A percentile compares a stretch with the other conserved stretches of the same genome.
phyloP scores from a whole-genome alignment of 1,140 invertebrate species.

The Grapholita molesta region DNA sequence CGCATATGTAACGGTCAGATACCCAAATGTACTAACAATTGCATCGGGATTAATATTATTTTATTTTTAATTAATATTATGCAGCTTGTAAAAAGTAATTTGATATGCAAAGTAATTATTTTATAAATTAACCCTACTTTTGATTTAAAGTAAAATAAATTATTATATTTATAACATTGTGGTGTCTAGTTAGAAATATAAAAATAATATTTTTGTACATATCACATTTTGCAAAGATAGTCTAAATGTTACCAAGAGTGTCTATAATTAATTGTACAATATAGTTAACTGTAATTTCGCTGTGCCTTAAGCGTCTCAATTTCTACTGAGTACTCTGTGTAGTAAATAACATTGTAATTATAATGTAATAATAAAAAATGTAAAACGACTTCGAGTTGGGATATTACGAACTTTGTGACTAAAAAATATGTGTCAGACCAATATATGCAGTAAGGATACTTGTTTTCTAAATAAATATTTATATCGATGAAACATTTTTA shows the following conservation, averaged over 20 bases:
- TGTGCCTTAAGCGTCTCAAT: constrained; percentile 76
- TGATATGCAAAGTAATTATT: background rate
- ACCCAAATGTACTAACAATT: too few relatives aligned
- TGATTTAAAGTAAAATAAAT: constrained; percentile 35
- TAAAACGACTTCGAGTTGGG: constrained; percentile 26
- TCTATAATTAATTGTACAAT: constrained; percentile 56
- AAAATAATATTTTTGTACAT: constrained; percentile 75
- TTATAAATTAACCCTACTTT: constrained; percentile 12
- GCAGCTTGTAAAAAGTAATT: background rate
- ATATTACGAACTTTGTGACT: background rate
- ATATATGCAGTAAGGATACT: background rate
- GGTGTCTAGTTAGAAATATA: constrained; percentile 54
- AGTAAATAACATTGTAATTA: constrained; percentile 35
- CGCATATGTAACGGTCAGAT: too few relatives aligned
- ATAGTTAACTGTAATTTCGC: constrained; percentile 71
- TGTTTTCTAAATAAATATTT: background rate
- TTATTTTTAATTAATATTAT: too few relatives aligned
- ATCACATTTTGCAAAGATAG: constrained; percentile 69
- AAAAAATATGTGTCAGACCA: constrained; percentile 4
- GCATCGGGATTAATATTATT: too few relatives aligned
- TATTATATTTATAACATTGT: constrained; percentile 1
- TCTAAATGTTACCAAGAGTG: constrained; percentile 67
- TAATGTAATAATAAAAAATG: constrained; percentile 46
- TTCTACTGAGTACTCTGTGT: constrained; percentile 64
- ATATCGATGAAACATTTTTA: background rate